Conservation (phyloP, 1,140 invertebrate genomes). For the Heterodera schachtii region DNA sequence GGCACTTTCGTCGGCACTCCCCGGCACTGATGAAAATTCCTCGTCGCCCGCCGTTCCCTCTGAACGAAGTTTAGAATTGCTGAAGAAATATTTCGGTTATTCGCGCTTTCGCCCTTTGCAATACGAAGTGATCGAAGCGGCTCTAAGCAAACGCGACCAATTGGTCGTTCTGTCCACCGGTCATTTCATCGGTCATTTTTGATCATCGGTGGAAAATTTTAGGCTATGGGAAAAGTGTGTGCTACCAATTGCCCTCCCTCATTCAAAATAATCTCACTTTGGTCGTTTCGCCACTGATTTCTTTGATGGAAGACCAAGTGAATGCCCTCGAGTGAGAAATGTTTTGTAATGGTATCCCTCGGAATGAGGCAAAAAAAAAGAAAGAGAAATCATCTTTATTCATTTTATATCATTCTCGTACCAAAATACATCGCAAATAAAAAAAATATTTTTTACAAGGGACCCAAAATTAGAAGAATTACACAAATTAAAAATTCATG, state of each 20-base stretch:
- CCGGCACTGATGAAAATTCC: background rate
- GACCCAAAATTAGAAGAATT: background rate
- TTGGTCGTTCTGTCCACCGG: constrained; percentile 40
- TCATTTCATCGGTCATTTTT: background rate
- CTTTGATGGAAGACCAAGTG: constrained; percentile 35
- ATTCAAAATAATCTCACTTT: constrained; percentile 19
- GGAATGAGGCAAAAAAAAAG: no score
- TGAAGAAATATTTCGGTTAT: constrained; percentile 35
- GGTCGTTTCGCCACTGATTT: constrained; percentile 30
- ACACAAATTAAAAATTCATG: background rate
- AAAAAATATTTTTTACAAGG: no score
- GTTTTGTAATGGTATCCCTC: no score
- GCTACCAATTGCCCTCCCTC: constrained; percentile 35
- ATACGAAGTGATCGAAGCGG: constrained; percentile 31
- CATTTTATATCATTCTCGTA: no score
- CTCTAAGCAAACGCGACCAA: constrained; percentile 30
- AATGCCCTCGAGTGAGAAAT: constrained; percentile 22
- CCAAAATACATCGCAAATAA: no score
- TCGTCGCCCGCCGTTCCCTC: background rate
- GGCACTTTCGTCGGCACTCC: no score
- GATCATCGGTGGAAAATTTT: background rate
- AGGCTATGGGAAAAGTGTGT: constrained; percentile 33
- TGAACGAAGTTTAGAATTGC: constrained; percentile 8
- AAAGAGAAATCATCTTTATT: no score
- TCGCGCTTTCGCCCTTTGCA: constrained; percentile 37